Evolutionary conservation across 2,888 invertebrate species (phyloP), one percentile per base, ranked within the genome.

Genomic region (Pristionchus mayeri): DNA sequence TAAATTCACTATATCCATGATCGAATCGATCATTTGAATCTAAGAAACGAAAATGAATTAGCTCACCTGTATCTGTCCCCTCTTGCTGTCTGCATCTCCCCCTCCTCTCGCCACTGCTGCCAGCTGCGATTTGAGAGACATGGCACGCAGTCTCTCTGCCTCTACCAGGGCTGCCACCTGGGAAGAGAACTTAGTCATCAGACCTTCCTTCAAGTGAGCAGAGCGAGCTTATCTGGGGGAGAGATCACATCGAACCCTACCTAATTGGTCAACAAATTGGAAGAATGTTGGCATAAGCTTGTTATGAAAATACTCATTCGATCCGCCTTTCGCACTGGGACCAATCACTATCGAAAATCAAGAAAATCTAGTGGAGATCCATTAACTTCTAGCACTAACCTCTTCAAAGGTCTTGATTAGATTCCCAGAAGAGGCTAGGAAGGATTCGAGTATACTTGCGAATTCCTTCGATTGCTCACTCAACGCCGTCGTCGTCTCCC

Each of bases 131-230:
- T 83, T 83, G 57, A 83, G 27, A 13, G 71, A 54, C 50, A 83
- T 67, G 30, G 83, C 83, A 16, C 83, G 83, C 3, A 83, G 83
- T 3, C 52, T n/a, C 50, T 83, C 83, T 27, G 83, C 83, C n/a
- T 83, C 83, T 21, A 83, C 83, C 52, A 83, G 83, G 18, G 83
- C 50, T 13, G 83, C 83, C 52, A 83, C 27, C 83, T 83, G 48
- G 40, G 44, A 81, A n/a, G n/a, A n/a, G n/a, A n/a, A n/a, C n/a
- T n/a, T n/a, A n/a, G n/a, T n/a, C n/a, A n/a, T n/a, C n/a, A n/a
- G n/a, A n/a, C n/a, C n/a, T n/a, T n/a, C n/a, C n/a, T n/a, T n/a
- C n/a, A n/a, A n/a, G n/a, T n/a, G n/a, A n/a, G n/a, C n/a, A n/a
- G n/a, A n/a, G n/a, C n/a, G n/a, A n/a, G n/a, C n/a, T n/a, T n/a